A percentile compares a stretch with the other conserved stretches of the same genome.
Evolutionary conservation across 1,140 invertebrate genomes (phyloP).

Genomic region (Telenomus remus): DNA sequence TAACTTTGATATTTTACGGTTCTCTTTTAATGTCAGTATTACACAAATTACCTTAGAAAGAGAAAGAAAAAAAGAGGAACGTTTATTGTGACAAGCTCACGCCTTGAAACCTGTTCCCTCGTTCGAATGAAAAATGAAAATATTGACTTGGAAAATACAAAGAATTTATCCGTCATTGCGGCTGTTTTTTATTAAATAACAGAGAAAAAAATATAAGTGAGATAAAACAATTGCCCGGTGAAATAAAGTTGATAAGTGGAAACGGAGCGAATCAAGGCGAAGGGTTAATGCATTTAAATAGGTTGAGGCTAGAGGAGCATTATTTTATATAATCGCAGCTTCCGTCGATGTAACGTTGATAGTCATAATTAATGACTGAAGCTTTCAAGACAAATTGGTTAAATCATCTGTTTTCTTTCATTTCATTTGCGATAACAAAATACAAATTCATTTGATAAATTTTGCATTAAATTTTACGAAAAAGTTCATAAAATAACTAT

Average conservation of each 20-base stretch:
- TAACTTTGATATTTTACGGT: conserved; percentile 55
- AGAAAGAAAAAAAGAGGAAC: conserved; percentile 28
- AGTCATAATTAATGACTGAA: conserved; percentile 20
- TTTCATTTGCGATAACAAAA: neutral
- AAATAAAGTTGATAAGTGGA: conserved; percentile 36
- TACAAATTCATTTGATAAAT: neutral
- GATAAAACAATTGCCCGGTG: too few relatives aligned
- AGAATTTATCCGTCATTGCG: conserved; percentile 40
- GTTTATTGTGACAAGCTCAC: conserved; percentile 48
- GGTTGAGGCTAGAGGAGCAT: conserved; percentile 63
- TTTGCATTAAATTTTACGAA: too few relatives aligned
- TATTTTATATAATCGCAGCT: conserved; percentile 59
- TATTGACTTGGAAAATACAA: conserved; percentile 40
- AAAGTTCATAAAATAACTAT: too few relatives aligned
- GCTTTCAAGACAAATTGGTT: neutral
- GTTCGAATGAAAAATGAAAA: conserved; percentile 51
- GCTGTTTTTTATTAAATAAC: conserved; percentile 31
- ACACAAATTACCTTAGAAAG: conserved; percentile 34
- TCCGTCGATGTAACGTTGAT: conserved; percentile 48
- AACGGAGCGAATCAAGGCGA: conserved; percentile 57
- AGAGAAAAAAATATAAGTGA: conserved; percentile 24
- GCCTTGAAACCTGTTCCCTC: conserved; percentile 47
- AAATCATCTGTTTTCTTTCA: neutral
- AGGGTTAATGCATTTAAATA: conserved; percentile 60
- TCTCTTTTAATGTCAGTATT: conserved; percentile 51